Base-by-base conservation (phyloP, 2,888 invertebrate genomes). In the Schizaphis graminum region DNA sequence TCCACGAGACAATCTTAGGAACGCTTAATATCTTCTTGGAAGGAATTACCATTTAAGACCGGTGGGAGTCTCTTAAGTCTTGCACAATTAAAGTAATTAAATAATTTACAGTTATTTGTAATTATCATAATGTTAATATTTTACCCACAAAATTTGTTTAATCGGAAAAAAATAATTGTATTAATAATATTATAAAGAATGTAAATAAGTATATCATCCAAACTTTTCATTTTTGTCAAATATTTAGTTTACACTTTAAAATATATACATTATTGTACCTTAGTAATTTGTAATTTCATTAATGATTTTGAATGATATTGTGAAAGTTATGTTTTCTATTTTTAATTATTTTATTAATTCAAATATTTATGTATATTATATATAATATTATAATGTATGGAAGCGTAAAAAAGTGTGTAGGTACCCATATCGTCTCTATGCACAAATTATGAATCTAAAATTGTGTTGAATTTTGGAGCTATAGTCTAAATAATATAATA, bases 71-170 rank as follows among this genome's bases (percentile, higher is more conserved):
- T 41, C 67, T 61, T 49, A 53, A 92, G 87, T 67, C 16, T 28
- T 67, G 67, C 49, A 67, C 61, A 49, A 92, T 87, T 61, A 87
- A 92, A 61, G 87, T 53, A 88, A 92, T 88, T 41, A 49, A 92
- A 92, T 92, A 61, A 88, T 88, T 56, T 87, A 49, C 87, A 88
- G 87, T 92, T 88, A 92, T 88, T 92, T 53, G 49, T 67, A 88
- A 67, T 92, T 49, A 85, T 85, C 49, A 49, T 77, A 35, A 77
- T 77, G 77, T 35, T 77, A 77, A 77, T 77, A 77, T 21, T 77
- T 77, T 77, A 77, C 35, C 21, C 35, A 77, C 35, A 35, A 35
- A 77, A 77, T 77, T 21, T 77, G 35, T 77, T 77, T 35, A 77
- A 35, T 35, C 77, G 21, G 21, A 21, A 35, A 77, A 77, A 77